These are phyloP conservation scores for Glyphotaelius pellucidus DNA, from an alignment of 2,888 invertebrate species.

Conservation along the genomic window DNA sequence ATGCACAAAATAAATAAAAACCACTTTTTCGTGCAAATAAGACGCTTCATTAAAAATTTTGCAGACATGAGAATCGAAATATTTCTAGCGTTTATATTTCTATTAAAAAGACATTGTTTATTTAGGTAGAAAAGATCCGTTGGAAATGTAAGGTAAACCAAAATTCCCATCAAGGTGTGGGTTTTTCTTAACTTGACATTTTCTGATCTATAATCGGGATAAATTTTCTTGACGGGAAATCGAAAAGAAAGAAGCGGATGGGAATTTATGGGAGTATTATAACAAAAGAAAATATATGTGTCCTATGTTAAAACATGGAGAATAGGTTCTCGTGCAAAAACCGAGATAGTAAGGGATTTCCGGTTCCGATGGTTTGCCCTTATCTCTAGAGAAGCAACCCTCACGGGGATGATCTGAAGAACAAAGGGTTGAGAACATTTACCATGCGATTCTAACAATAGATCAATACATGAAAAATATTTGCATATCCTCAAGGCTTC, in stretches of 20 bases:
- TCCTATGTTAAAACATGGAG: constrained; percentile 22
- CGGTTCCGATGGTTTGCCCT: constrained; percentile 45
- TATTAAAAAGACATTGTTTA: not conserved
- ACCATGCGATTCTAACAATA: constrained; percentile 17
- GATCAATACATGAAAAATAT: constrained; percentile 10
- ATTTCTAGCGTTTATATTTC: no score
- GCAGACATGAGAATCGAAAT: no score
- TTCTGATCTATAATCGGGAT: not conserved
- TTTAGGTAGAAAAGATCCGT: not conserved
- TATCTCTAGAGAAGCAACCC: constrained; percentile 45
- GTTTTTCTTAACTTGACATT: not conserved
- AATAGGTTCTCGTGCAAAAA: constrained; percentile 42
- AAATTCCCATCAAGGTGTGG: not conserved
- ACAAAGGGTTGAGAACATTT: not conserved
- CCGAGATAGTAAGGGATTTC: constrained; percentile 52
- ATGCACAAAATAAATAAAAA: no score
- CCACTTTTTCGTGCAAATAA: no score
- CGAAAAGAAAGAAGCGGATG: not conserved
- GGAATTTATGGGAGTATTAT: constrained; percentile 19
- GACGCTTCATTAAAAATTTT: no score
- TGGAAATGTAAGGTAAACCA: not conserved
- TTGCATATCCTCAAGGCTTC: not conserved
- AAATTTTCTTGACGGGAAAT: constrained; percentile 3
- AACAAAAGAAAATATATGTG: not conserved
- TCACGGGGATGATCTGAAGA: constrained; percentile 30